Evolutionary conservation across 2,113 vertebrate species (phyloP).

Genomic region (Caloenas nicobarica): DNA sequence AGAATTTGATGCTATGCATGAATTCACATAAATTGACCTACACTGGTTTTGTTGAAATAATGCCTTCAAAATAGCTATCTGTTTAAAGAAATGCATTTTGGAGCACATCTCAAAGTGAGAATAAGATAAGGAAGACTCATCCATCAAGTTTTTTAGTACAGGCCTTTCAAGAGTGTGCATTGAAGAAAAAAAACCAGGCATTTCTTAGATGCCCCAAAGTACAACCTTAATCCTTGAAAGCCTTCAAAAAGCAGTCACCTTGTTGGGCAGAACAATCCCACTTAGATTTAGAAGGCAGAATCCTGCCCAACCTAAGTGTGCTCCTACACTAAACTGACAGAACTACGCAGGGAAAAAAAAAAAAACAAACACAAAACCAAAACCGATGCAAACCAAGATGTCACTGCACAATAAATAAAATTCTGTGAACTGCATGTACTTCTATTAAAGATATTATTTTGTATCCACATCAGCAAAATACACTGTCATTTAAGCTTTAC

Average conservation of each 20-base stretch:
- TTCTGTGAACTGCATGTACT: neutral
- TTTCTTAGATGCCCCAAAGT: neutral
- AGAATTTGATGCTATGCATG: neutral
- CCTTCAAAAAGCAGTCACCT: neutral
- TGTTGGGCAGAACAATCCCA: neutral
- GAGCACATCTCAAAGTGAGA: neutral
- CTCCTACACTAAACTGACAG: neutral
- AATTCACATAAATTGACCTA: neutral
- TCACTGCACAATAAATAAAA: neutral
- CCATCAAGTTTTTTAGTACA: neutral
- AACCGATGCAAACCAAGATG: neutral
- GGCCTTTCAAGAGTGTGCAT: neutral
- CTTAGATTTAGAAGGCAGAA: neutral
- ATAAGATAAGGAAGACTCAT: neutral
- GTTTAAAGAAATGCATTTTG: neutral
- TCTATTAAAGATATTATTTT: neutral
- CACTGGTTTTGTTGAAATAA: neutral
- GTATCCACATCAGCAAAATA: neutral
- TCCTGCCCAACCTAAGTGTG: neutral
- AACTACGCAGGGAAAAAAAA: rapidly evolving
- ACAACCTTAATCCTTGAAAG: neutral
- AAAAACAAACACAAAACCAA: too few species aligned
- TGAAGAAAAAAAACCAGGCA: neutral
- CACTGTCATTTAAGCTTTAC: neutral
- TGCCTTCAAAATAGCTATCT: neutral